Conservation (phyloP, 64 coral and sea anemone species). For the Porites australiensis region DNA sequence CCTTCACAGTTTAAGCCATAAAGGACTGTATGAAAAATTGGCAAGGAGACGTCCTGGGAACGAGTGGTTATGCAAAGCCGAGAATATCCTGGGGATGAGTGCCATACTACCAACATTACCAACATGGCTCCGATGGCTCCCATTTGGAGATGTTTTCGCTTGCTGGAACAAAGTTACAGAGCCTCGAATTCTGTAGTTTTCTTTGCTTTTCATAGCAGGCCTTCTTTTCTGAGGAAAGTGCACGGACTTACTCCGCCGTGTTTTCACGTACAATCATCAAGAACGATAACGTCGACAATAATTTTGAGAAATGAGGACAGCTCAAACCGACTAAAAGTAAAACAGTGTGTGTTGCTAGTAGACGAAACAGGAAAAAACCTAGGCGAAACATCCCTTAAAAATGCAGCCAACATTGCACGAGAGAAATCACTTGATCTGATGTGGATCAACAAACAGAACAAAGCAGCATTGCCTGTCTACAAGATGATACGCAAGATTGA, state of each 20-base stretch:
- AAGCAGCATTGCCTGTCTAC: background rate
- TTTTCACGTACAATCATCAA: background rate
- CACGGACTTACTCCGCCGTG: background rate
- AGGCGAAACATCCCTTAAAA: slow-evolving; percentile 7
- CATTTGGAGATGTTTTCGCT: too few relatives aligned
- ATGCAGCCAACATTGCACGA: background rate
- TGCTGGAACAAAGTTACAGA: background rate
- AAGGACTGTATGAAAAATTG: too few relatives aligned
- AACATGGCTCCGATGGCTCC: too few relatives aligned
- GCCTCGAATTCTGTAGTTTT: background rate
- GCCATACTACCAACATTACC: too few relatives aligned
- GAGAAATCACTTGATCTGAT: slow-evolving; percentile 15
- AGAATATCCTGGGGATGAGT: too few relatives aligned
- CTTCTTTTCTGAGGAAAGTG: background rate
- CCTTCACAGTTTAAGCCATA: too few relatives aligned
- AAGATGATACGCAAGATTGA: background rate
- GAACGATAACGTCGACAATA: background rate
- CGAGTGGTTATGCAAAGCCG: too few relatives aligned
- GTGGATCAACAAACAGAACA: background rate
- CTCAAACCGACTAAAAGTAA: background rate
- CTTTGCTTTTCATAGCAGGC: background rate
- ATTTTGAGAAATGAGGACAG: background rate
- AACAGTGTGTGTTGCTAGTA: slow-evolving; percentile 17
- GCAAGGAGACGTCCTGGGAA: too few relatives aligned
- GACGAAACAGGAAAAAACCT: background rate